phyloP scores from a whole-genome alignment of 2,888 invertebrate genomes.

The Cheilosia grossa region DNA sequence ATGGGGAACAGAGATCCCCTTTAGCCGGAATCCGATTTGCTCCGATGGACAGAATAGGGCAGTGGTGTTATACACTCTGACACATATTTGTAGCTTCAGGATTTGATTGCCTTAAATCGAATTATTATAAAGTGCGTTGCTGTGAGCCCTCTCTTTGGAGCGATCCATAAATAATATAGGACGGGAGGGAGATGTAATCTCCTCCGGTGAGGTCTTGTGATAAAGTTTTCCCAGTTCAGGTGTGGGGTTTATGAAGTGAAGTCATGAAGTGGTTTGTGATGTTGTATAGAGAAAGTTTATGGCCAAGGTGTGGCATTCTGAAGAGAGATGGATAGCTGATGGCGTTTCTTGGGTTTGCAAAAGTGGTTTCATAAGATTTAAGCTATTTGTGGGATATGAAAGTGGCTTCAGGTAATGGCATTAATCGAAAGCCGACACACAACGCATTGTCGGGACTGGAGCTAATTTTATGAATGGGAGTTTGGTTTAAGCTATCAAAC shows the following conservation, averaged over 20 bases:
- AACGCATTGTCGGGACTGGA: background rate
- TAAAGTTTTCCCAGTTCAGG: constrained; percentile 51
- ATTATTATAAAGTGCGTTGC: constrained; percentile 63
- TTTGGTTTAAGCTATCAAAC: background rate
- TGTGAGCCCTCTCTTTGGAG: constrained; percentile 33
- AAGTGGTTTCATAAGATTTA: constrained; percentile 24
- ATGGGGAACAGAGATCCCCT: constrained; percentile 21
- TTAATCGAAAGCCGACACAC: constrained; percentile 9
- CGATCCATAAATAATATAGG: constrained; percentile 32
- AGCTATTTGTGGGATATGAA: background rate
- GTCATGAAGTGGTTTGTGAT: constrained; percentile 48
- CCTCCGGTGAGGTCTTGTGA: constrained; percentile 36
- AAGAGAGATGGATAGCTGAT: constrained; percentile 14
- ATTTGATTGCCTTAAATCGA: constrained; percentile 70
- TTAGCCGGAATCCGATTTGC: constrained; percentile 37
- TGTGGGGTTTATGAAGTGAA: constrained; percentile 50
- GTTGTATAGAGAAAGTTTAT: constrained; percentile 29
- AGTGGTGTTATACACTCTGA: constrained; percentile 43
- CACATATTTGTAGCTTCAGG: constrained; percentile 57
- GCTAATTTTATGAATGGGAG: background rate
- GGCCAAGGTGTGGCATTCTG: constrained; percentile 34
- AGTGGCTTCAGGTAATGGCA: constrained; percentile 18
- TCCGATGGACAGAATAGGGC: constrained; percentile 26
- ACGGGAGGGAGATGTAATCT: constrained; percentile 5
- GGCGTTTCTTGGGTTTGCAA: constrained; percentile 1